phyloP scores from a whole-genome alignment of 2,113 vertebrate genomes.

The Euleptes europaea region DNA sequence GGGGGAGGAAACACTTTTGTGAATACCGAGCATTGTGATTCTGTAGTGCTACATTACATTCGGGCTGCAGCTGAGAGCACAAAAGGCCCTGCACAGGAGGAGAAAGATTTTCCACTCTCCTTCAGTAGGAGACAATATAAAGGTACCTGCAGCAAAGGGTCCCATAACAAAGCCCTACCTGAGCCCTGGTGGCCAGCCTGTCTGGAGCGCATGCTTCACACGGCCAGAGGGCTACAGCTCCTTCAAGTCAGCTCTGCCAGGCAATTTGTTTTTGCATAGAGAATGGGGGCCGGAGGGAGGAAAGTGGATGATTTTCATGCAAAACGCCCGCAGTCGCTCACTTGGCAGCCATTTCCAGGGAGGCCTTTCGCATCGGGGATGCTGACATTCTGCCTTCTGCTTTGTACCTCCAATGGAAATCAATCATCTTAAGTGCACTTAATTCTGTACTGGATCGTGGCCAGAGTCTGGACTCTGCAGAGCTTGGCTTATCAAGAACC shows the following conservation, averaged over 20 bases:
- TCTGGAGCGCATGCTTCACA: background rate
- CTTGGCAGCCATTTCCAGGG: background rate
- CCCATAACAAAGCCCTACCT: background rate
- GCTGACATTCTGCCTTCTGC: constrained; percentile 18
- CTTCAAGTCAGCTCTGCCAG: background rate
- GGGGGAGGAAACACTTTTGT: constrained; percentile 36
- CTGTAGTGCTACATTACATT: constrained; percentile 21
- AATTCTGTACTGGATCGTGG: background rate
- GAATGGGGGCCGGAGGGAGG: background rate
- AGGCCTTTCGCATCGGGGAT: background rate
- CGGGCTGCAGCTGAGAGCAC: constrained; percentile 23
- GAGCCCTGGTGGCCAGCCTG: background rate
- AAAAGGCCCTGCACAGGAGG: constrained; percentile 16
- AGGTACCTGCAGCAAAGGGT: background rate
- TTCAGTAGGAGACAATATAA: background rate
- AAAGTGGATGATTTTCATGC: constrained; percentile 25
- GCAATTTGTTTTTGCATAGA: background rate
- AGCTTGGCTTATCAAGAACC: background rate
- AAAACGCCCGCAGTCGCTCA: background rate
- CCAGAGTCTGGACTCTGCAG: background rate
- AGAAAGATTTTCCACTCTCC: background rate
- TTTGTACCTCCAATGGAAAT: background rate
- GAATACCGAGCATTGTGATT: constrained; percentile 46
- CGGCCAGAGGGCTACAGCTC: background rate
- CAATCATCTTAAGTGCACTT: background rate